Percentiles rank a stretch among this genome's conserved stretches.
Conservation (phyloP, 1,140 invertebrate species). For the Meloidogyne chitwoodi region DNA sequence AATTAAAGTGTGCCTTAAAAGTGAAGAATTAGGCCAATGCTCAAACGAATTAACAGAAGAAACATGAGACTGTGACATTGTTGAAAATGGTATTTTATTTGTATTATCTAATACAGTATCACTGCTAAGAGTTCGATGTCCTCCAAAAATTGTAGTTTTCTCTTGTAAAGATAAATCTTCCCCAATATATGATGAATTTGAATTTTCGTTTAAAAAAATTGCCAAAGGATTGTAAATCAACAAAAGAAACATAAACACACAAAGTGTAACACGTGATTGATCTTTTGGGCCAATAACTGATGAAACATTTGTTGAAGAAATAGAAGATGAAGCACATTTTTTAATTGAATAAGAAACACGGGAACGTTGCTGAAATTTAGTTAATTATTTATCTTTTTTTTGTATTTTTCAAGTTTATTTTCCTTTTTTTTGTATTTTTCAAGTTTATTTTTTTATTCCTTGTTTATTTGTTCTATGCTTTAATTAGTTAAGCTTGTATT, state of each 20-base stretch:
- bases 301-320: constrained; percentile 22
- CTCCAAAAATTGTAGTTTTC: neutral
- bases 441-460: no score
- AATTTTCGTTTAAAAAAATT: constrained; percentile 21
- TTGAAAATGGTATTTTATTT: neutral
- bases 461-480: no score
- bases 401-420: no score
- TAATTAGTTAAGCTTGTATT: no score
- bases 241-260: constrained; percentile 45
- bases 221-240: constrained; percentile 38
- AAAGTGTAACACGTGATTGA: constrained; percentile 35
- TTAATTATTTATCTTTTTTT: no score
- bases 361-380: neutral
- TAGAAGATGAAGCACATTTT: constrained; percentile 9
- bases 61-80: neutral
- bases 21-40: neutral
- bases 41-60: neutral
- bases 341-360: neutral
- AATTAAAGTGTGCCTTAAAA: constrained; percentile 30
- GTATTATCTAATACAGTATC: constrained; percentile 3
- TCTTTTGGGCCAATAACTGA: constrained; percentile 21
- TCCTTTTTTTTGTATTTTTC: no score
- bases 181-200: neutral
- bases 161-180: constrained; percentile 13
- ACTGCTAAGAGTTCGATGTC: constrained; percentile 15